These are phyloP conservation scores for Campylomormyrus tamandua DNA, from an alignment of 2,113 vertebrate species.

Conservation along the genomic window DNA sequence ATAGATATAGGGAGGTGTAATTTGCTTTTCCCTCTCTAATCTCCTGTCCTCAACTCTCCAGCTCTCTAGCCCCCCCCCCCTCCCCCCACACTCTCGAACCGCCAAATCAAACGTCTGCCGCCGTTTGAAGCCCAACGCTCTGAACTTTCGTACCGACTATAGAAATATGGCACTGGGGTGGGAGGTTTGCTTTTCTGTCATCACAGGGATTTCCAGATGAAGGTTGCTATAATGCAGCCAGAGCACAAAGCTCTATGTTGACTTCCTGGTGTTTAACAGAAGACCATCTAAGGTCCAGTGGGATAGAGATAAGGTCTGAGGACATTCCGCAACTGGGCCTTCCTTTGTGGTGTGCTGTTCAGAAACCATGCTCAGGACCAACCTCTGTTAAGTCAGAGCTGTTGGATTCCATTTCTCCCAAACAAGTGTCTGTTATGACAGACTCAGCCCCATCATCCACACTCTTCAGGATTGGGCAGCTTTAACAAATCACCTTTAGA, in stretches of 20 bases:
- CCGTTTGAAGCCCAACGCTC: slow-evolving; percentile 38
- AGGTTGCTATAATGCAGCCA: not conserved
- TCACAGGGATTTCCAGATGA: not conserved
- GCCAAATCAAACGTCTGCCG: slow-evolving; percentile 37
- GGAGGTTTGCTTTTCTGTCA: slow-evolving; percentile 24
- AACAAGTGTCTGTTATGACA: not conserved
- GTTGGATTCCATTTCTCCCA: not conserved
- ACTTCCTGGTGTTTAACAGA: slow-evolving; percentile 27
- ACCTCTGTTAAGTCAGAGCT: not conserved
- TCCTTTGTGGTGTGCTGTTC: slow-evolving; percentile 18
- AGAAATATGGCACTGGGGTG: slow-evolving; percentile 47
- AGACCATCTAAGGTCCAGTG: slow-evolving; percentile 38
- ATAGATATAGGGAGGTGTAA: not conserved
- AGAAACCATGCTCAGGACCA: not conserved
- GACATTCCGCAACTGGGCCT: not conserved
- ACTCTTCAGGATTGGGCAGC: not conserved
- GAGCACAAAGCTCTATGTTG: not conserved
- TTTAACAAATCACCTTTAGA: not conserved
- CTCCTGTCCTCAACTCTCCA: not conserved
- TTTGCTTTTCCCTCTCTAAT: slow-evolving; percentile 10
- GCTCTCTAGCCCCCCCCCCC: not conserved
- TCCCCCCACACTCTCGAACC: slow-evolving; percentile 16
- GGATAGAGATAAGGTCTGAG: slow-evolving; percentile 27
- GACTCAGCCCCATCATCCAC: not conserved
- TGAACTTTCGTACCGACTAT: slow-evolving; percentile 36